Conservation (phyloP, 2,888 invertebrate species). For the Drosophila kokeensis region DNA sequence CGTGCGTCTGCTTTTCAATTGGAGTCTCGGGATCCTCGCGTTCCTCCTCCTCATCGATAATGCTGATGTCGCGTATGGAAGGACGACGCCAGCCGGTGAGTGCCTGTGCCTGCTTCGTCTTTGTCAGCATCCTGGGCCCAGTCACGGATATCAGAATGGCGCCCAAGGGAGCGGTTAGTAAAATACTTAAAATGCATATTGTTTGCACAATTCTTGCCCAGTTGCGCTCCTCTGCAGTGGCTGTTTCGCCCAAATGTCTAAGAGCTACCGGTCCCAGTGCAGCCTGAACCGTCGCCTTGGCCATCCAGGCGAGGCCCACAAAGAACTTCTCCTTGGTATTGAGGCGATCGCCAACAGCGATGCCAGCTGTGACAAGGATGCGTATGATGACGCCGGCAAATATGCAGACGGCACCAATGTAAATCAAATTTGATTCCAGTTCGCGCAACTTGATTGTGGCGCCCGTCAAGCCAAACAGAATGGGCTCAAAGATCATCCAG, state of each 20-base stretch:
- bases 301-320: constrained; percentile 96
- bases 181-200: constrained; percentile 92
- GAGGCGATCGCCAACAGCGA: constrained; percentile 91
- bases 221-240: constrained; percentile 86
- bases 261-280: constrained; percentile 92
- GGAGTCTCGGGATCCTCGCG: constrained; percentile 86
- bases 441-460: constrained; percentile 93
- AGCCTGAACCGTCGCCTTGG: constrained; percentile 99
- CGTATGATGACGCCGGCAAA: constrained; percentile 88
- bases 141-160: constrained; percentile 92
- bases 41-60: constrained; percentile 93
- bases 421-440: constrained; percentile 89
- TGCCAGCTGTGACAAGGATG: constrained; percentile 88
- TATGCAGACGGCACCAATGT: constrained; percentile 90
- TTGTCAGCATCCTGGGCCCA: constrained; percentile 91
- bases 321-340: constrained; percentile 96
- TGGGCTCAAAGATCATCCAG: constrained; percentile 98
- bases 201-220: constrained; percentile 91
- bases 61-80: constrained; percentile 94
- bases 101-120: constrained; percentile 89
- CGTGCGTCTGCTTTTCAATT: constrained; percentile 79
- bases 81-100: constrained; percentile 91
- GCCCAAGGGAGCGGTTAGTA: constrained; percentile 93
- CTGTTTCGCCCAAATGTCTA: constrained; percentile 86
- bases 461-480: constrained; percentile 96